Base-by-base conservation (phyloP, 2,888 invertebrate genomes). In the Venustoraphidia nigricollis region DNA sequence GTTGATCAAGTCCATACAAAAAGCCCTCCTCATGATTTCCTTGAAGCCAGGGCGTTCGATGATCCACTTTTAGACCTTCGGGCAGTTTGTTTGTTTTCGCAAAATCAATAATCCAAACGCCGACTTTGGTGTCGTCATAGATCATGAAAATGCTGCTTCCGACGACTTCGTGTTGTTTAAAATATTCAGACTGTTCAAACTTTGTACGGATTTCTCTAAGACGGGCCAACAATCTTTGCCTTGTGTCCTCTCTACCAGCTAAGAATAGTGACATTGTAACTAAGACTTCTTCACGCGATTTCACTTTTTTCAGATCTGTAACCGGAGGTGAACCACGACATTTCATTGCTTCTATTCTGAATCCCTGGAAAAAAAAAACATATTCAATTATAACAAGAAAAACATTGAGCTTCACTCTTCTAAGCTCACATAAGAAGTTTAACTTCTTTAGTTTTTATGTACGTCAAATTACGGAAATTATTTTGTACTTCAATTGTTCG, bases 11-110 rank as follows among this genome's bases (percentile, higher is more conserved):
- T 48, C 97, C 97, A 56, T 77, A 81, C 27, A 97, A 76, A 59
- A 94, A 86, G 8, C 97, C 97, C 66, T 97, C 96, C 66, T 97
- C 96, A 62, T 90, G 88, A 65, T 96, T 97, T n/a, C 95, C 96
- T 55, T 89, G 82, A 51, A 76, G 64, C 97, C 96, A 97, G 10
- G 79, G 71, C 8, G 72, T 71, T 49, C 91, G 75, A 64, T 97
- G 97, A 55, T 81, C 79, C 11, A 96, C 75, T 45, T 67, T 70
- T 27, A 74, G 58, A 9, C 80, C 81, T 17, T 79, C 74, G 0
- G 87, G 83, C 43, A 94, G 70, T 46, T 75, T 73, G 47, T 84
- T 76, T 0, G 93, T 92, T 64, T 97, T 97, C 44, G 94, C 95
- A 63, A 97, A 97, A 65, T 97, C 97, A 53, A 97, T 97, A 56